Evolutionary conservation across 2,888 invertebrate genomes (phyloP), one percentile per base, ranked within the genome.

Genomic region (Kryphioiulus occultus): DNA sequence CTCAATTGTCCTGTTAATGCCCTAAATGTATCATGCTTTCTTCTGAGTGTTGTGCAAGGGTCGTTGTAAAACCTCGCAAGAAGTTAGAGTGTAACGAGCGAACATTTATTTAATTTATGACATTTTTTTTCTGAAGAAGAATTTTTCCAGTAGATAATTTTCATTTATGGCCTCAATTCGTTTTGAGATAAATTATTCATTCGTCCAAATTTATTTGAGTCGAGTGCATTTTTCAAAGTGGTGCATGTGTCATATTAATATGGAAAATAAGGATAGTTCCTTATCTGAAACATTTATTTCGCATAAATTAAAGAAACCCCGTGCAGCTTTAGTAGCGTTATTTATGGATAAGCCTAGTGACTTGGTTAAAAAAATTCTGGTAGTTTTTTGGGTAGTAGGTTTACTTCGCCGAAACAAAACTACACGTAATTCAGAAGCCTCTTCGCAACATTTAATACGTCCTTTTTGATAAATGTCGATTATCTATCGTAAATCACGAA

Each of bases 101-200:
- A 44, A 44, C 78, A 78, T 78, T 78, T 78, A 78, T 78, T 78
- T 30, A 78, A 78, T 78, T 78, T 78, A 78, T 78, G 78, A 78
- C 78, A 78, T 30, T 78, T 30, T 78, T 26, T 26, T 30, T 78
- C 30, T 10, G 78, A 12, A 78, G 26, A 30, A 30, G 78, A 30
- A 78, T 78, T 78, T 78, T 78, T 78, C 78, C 78, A 78, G 78
- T 78, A 78, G 78, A 78, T 78, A 78, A 78, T 78, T 78, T 78
- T 78, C 78, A 78, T 78, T 78, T 78, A 78, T 78, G 78, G 78
- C 78, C 78, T 30, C 78, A 78, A 78, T 78, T 78, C 78, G 78
- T 78, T 78, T 30, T 78, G 26, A 78, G 78, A 78, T 78, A 78
- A 78, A 78, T 78, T 78, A 78, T 78, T 78, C 78, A 78, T 78